Base-by-base conservation (phyloP, 2,888 invertebrate genomes). In the Drosophila borealis region DNA sequence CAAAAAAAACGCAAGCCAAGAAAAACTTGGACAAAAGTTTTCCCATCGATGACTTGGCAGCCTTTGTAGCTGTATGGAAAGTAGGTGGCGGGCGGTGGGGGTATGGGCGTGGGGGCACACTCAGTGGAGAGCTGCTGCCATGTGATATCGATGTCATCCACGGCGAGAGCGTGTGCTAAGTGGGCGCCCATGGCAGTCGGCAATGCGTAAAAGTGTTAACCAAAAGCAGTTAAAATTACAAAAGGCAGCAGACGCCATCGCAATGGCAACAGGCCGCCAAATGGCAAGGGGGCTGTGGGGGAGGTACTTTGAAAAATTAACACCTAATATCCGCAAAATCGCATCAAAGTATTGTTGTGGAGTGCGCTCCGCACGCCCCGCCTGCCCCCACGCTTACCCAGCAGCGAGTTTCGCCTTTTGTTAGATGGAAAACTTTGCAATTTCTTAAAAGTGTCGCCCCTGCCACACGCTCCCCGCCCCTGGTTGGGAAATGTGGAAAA, bases 311-410 rank as follows among this genome's bases (percentile, higher is more conserved):
- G 83, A 83, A 88, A 89, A 86, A 86, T 86, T 86, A 86, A 89
- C 85, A 86, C 85, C 89, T 86, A 86, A 86, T 86, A 86, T 86
- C 89, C 89, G 89, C 84, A 89, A 86, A 86, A 86, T 86, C 85
- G 85, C 85, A 86, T 89, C 88, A 88, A 84, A 86, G 89, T 86
- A 85, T 85, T 87, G 88, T 84, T 81, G 64, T 46, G 72, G 72
- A 64, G 77, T 60, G 39, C 34, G 45, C 51, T 42, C 25, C 17
- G 5, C 13, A n/a, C 19, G 0, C 37, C 17, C 14, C 11, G 6
- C 39, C 13, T 17, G 6, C 13, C 21, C 69, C 65, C 65, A 74
- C 74, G 74, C 63, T 72, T 71, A 68, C 76, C 71, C 74, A 79
- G 83, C 51, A 25, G 14, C 14, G 46, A 21, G 29, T 37, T 33